Conservation (phyloP, 2,797 vertebrate genomes). For the Philypnodon macrostomus region DNA sequence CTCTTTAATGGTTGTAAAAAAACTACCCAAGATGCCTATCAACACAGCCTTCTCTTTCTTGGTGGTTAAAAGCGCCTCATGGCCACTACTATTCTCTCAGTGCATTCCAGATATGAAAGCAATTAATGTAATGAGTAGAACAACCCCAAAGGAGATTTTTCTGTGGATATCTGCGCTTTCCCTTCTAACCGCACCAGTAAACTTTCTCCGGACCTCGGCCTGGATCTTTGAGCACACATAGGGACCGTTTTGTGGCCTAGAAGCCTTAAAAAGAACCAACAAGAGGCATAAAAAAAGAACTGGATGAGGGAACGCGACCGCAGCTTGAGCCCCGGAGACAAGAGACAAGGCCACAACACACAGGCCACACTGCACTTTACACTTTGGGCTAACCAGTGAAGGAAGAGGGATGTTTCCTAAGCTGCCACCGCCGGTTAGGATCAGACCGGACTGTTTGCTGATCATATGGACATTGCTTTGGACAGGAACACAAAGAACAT, state of each 20-base stretch:
- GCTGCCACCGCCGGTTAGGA: conserved; percentile 48
- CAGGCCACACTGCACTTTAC: conserved; percentile 57
- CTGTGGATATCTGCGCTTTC: conserved; percentile 34
- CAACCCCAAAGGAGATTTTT: conserved; percentile 40
- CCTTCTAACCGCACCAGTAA: conserved; percentile 39
- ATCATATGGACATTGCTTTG: conserved; percentile 22
- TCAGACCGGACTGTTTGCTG: conserved; percentile 24
- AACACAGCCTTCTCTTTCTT: conserved; percentile 33
- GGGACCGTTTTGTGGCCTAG: conserved; percentile 58
- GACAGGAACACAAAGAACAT: conserved; percentile 15
- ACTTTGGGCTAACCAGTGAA: conserved; percentile 48
- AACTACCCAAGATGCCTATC: conserved; percentile 41
- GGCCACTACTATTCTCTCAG: conserved; percentile 40
- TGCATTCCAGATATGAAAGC: conserved; percentile 64
- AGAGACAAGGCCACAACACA: conserved; percentile 57
- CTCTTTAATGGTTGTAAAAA: conserved; percentile 49
- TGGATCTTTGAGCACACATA: conserved; percentile 49
- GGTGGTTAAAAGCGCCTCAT: conserved; percentile 47
- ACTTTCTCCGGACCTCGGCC: conserved; percentile 28
- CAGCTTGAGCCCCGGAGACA: conserved; percentile 52
- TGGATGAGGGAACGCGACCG: conserved; percentile 44
- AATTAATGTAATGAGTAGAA: conserved; percentile 68
- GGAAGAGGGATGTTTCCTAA: conserved; percentile 53
- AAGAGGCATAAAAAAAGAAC: conserved; percentile 38
- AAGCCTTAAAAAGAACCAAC: no score